Conservation (phyloP, 2,888 invertebrate genomes). For the Microctonus hyperodae region DNA sequence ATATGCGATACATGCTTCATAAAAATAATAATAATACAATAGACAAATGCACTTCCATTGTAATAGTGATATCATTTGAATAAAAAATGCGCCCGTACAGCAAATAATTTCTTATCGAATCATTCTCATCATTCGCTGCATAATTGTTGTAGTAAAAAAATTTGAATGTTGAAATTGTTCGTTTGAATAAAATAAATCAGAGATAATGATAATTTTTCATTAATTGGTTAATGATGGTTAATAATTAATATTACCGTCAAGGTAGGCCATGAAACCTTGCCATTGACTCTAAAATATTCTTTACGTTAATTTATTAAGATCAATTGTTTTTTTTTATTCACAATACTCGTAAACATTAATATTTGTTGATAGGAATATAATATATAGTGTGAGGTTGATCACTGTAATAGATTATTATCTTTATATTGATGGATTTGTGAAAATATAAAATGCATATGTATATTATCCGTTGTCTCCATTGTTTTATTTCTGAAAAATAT, state of each 20-base stretch:
- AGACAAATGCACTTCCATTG: background rate
- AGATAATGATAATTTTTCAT: background rate
- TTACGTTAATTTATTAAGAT: slow-evolving; percentile 34
- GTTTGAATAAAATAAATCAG: background rate
- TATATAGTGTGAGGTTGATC: background rate
- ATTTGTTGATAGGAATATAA: slow-evolving; percentile 1
- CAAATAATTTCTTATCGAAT: slow-evolving; percentile 17
- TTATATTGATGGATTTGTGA: slow-evolving; percentile 14
- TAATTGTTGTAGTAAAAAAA: slow-evolving; percentile 58
- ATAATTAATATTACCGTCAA: slow-evolving; percentile 38
- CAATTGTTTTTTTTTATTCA: slow-evolving; percentile 43
- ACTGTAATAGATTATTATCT: slow-evolving; percentile 14
- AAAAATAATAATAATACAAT: background rate
- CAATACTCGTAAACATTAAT: slow-evolving; percentile 54
- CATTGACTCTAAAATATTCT: slow-evolving; percentile 49
- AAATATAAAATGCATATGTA: slow-evolving; percentile 18
- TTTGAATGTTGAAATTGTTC: slow-evolving; percentile 53
- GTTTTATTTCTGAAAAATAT: background rate
- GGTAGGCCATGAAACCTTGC: slow-evolving; percentile 60
- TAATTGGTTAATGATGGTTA: background rate
- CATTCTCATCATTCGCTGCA: no score
- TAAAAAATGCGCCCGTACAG: background rate
- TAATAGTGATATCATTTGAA: background rate
- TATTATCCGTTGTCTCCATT: background rate
- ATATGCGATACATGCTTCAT: no score